Conservation (phyloP, 1,140 invertebrate species). For the Sipha flava region DNA sequence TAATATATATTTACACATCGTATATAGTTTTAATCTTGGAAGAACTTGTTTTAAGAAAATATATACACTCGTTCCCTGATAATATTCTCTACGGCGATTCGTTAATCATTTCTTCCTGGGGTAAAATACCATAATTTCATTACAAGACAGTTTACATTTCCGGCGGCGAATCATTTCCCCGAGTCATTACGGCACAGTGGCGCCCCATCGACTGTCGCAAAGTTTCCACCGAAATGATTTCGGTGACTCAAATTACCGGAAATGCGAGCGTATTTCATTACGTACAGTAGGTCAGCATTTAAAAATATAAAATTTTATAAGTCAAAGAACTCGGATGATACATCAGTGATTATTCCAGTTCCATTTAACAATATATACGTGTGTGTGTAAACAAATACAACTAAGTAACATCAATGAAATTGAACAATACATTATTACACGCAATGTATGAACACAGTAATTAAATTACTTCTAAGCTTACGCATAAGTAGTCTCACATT, state of each 20-base stretch:
- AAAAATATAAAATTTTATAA: neutral
- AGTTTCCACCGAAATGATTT: neutral
- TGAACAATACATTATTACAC: too few relatives aligned
- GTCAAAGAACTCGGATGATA: neutral
- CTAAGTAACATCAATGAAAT: neutral
- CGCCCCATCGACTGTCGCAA: neutral
- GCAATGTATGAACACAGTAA: too few relatives aligned
- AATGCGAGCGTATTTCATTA: neutral
- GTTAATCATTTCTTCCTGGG: neutral
- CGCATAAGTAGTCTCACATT: too few relatives aligned
- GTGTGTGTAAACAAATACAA: too few relatives aligned
- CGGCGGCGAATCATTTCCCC: neutral
- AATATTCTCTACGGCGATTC: neutral
- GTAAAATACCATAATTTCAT: neutral
- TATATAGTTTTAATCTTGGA: neutral
- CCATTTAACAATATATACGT: neutral
- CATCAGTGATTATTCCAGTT: neutral
- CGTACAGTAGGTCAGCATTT: neutral
- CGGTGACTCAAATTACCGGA: neutral
- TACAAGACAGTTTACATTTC: slow-evolving; percentile 15
- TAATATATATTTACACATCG: neutral
- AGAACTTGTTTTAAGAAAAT: neutral
- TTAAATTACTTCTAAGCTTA: too few relatives aligned
- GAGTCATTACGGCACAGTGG: neutral
- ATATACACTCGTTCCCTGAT: neutral